Percentiles rank a stretch among this genome's conserved stretches.
Evolutionary conservation across 2,797 vertebrate genomes (phyloP).

Genomic region (Sebastiscus albofasciatus): DNA sequence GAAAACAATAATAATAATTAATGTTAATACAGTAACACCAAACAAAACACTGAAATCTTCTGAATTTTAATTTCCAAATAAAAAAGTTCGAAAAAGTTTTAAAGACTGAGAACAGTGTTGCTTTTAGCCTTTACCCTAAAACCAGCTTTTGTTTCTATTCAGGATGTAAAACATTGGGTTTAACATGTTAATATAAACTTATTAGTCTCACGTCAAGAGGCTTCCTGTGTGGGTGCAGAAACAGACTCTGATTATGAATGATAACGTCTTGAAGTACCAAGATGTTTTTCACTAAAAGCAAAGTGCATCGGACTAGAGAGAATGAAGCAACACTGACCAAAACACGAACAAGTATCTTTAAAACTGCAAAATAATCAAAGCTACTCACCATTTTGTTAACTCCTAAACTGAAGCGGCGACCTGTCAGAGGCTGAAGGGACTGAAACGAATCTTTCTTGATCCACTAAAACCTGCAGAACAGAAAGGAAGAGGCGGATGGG

Average conservation of each 20-base stretch:
- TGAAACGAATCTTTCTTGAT: not conserved
- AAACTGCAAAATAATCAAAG: not conserved
- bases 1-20: not conserved
- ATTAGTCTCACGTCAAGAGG: not conserved
- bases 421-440: not conserved
- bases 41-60: not conserved
- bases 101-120: not conserved
- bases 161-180: not conserved
- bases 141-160: not conserved
- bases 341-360: too few species aligned
- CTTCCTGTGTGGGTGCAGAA: constrained; percentile 32
- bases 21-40: not conserved
- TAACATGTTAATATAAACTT: not conserved
- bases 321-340: not conserved
- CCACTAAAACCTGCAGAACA: not conserved
- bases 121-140: not conserved
- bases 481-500: constrained; percentile 34
- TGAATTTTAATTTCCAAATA: not conserved
- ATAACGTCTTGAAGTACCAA: not conserved
- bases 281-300: not conserved
- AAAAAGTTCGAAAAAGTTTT: not conserved
- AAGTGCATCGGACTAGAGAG: not conserved
- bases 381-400: constrained; percentile 20
- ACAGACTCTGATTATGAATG: not conserved
- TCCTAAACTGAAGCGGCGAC: not conserved